Conservation (phyloP, 2,888 invertebrate genomes). For the Mechanitis mazaeus region DNA sequence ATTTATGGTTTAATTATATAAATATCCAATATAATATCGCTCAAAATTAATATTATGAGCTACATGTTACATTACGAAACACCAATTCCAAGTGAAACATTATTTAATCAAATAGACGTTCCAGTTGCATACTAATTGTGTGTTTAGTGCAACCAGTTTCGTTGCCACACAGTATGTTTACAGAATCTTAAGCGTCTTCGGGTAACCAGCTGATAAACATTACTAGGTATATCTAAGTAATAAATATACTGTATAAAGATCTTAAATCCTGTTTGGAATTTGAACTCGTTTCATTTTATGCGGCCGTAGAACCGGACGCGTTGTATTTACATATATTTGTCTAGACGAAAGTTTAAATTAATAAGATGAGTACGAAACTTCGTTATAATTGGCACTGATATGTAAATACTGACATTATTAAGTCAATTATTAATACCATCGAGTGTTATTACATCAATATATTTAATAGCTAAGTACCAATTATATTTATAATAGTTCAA, state of each 20-base stretch:
- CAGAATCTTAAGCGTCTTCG: slow-evolving; percentile 24
- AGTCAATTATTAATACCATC: too few species aligned
- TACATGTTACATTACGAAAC: neutral
- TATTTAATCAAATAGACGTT: slow-evolving; percentile 27
- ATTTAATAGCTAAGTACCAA: neutral
- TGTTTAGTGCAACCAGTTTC: slow-evolving; percentile 26
- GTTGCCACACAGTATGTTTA: slow-evolving; percentile 24
- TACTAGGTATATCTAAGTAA: slow-evolving; percentile 8
- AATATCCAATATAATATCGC: too few species aligned
- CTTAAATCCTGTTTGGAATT: slow-evolving; percentile 8
- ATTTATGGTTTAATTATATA: too few species aligned
- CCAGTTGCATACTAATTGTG: slow-evolving; percentile 28
- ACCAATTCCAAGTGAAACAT: slow-evolving; percentile 8
- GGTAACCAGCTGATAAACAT: slow-evolving; percentile 18
- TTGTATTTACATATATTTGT: too few species aligned
- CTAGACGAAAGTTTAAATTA: too few species aligned
- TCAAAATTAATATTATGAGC: neutral
- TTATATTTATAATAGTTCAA: neutral
- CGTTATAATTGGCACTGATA: too few species aligned
- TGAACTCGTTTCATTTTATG: slow-evolving; percentile 3
- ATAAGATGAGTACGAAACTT: too few species aligned
- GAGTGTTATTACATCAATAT: too few species aligned
- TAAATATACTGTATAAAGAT: slow-evolving; percentile 11
- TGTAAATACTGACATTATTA: too few species aligned
- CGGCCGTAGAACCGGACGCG: too few species aligned